Evolutionary conservation across 2,888 invertebrate species (phyloP).

Genomic region (Apamea anceps): DNA sequence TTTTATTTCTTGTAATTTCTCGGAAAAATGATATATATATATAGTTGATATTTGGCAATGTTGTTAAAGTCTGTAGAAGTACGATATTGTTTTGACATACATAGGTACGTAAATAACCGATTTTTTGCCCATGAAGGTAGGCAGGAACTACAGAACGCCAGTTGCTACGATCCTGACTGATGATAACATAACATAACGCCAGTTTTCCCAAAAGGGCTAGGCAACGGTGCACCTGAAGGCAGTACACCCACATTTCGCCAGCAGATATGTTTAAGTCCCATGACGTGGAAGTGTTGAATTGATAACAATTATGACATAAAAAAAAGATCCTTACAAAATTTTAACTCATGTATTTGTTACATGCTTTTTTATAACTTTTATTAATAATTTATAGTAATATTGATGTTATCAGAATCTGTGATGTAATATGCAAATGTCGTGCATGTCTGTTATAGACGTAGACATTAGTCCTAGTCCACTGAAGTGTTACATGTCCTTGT

Average conservation of each 20-base stretch:
- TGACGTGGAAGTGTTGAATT: neutral
- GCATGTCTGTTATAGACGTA: neutral
- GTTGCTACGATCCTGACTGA: neutral
- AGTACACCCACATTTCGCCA: neutral
- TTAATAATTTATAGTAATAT: too few relatives aligned
- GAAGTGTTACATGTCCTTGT: neutral
- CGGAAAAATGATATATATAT: neutral
- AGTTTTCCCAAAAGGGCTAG: neutral
- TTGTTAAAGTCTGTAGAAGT: too few relatives aligned
- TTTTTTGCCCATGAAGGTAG: too few relatives aligned
- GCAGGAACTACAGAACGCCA: neutral
- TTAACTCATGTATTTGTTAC: neutral
- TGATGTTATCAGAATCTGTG: neutral
- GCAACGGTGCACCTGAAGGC: neutral
- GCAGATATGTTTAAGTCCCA: neutral
- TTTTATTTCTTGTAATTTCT: neutral
- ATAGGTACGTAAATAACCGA: too few relatives aligned
- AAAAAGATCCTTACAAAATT: neutral
- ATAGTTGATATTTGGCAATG: too few relatives aligned
- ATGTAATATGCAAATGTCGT: neutral
- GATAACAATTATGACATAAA: too few relatives aligned
- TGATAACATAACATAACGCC: neutral
- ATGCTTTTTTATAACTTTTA: too few relatives aligned
- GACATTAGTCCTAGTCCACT: neutral
- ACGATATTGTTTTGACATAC: too few relatives aligned